Evolutionary conservation across 1,140 invertebrate genomes (phyloP).

Genomic region (Contarinia nasturtii): DNA sequence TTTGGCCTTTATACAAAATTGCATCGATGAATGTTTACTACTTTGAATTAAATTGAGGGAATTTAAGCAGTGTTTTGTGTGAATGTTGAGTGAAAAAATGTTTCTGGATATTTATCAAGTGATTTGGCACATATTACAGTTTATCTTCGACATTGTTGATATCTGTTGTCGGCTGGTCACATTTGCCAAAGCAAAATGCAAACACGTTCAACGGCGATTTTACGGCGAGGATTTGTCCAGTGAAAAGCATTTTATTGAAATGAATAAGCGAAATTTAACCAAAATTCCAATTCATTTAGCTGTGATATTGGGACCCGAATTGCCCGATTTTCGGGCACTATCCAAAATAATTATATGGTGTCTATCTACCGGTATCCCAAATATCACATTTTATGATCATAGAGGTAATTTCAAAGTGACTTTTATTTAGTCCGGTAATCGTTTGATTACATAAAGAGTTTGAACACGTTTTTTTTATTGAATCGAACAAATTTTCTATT

Average conservation of each 20-base stretch:
- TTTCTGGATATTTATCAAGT: too few species aligned
- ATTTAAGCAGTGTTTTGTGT: too few species aligned
- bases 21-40: too few species aligned
- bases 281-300: constrained; percentile 29
- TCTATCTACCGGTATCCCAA: constrained; percentile 36
- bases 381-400: constrained; percentile 47
- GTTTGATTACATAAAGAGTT: too few species aligned
- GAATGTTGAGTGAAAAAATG: too few species aligned
- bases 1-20: too few species aligned
- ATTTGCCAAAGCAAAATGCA: neutral
- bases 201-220: neutral
- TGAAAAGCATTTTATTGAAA: neutral
- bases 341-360: constrained; percentile 42
- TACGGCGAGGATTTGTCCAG: neutral
- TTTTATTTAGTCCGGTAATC: too few species aligned
- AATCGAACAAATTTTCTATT: constrained; percentile 25
- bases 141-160: too few species aligned
- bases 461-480: too few species aligned
- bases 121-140: too few species aligned
- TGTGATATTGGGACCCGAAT: constrained; percentile 27
- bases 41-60: too few species aligned
- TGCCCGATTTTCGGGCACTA: constrained; percentile 28
- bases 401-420: constrained; percentile 46
- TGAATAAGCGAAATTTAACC: constrained; percentile 2
- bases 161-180: neutral